Percentiles rank a stretch among this genome's conserved stretches.
Conservation (phyloP, 2,797 vertebrate genomes). For the Merluccius polli region DNA sequence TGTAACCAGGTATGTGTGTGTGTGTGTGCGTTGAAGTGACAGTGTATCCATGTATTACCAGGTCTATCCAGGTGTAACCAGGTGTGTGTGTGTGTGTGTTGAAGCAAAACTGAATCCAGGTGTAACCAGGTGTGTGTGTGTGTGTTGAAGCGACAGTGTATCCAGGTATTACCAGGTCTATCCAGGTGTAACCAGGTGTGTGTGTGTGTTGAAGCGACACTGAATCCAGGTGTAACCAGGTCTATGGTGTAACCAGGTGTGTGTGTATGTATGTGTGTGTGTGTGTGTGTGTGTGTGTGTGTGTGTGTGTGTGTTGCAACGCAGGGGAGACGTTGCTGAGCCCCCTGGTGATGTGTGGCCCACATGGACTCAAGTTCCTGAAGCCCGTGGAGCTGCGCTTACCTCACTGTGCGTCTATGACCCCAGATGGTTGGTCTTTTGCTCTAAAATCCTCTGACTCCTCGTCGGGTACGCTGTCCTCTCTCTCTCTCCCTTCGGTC, state of each 20-base stretch:
- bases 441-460: constrained; percentile 99
- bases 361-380: constrained; percentile 98
- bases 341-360: constrained; percentile 95
- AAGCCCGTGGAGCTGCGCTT: constrained; percentile 99
- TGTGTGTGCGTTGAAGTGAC: not conserved
- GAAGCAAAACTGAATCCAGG: not conserved
- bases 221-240: not conserved
- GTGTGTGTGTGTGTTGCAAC: constrained; percentile 23
- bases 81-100: not conserved
- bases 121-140: not conserved
- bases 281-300: not conserved
- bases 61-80: too few species aligned
- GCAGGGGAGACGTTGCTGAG: constrained; percentile 96
- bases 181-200: not conserved
- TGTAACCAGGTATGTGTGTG: not conserved
- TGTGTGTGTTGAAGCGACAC: not conserved
- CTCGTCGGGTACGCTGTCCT: constrained; percentile 95
- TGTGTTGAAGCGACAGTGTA: not conserved
- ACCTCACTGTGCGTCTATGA: constrained; percentile 99
- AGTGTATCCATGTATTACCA: not conserved
- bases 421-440: constrained; percentile 99
- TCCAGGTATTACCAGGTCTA: not conserved
- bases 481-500: constrained; percentile 87
- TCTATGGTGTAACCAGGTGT: not conserved
- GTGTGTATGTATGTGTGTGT: not conserved